A percentile compares a stretch with the other conserved stretches of the same genome.
These are phyloP conservation scores for Oceanodroma leucorhoa DNA, from an alignment of 2,797 vertebrate genomes.

Conservation along the genomic window DNA sequence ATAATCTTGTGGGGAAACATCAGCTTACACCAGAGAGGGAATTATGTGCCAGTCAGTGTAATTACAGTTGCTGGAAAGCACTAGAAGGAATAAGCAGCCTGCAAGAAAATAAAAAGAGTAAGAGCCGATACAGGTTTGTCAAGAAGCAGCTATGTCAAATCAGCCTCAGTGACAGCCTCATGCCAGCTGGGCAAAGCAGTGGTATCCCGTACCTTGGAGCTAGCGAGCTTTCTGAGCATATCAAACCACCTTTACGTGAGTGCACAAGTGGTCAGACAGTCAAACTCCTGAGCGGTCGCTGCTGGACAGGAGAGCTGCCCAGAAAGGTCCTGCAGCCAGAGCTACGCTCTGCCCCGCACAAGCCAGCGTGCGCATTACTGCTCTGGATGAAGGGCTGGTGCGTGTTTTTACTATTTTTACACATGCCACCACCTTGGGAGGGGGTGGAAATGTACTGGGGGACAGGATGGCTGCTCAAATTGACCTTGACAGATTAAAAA, in stretches of 20 bases:
- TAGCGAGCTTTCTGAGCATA: background rate
- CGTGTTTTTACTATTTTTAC: background rate
- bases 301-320: too few species aligned
- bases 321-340: background rate
- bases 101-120: background rate
- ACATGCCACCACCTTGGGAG: background rate
- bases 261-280: background rate
- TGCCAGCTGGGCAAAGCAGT: background rate
- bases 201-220: background rate
- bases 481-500: background rate
- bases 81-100: background rate
- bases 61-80: background rate
- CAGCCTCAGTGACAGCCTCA: background rate
- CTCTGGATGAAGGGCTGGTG: background rate
- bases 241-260: background rate
- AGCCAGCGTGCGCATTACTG: background rate
- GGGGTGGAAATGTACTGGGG: background rate
- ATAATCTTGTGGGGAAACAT: background rate
- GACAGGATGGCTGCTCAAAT: background rate
- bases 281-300: background rate
- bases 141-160: background rate
- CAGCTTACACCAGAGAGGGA: background rate
- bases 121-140: background rate
- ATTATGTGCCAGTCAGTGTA: background rate
- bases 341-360: background rate